Evolutionary conservation across 2,113 vertebrate genomes (phyloP).

Genomic region (Girardinichthys multiradiatus): DNA sequence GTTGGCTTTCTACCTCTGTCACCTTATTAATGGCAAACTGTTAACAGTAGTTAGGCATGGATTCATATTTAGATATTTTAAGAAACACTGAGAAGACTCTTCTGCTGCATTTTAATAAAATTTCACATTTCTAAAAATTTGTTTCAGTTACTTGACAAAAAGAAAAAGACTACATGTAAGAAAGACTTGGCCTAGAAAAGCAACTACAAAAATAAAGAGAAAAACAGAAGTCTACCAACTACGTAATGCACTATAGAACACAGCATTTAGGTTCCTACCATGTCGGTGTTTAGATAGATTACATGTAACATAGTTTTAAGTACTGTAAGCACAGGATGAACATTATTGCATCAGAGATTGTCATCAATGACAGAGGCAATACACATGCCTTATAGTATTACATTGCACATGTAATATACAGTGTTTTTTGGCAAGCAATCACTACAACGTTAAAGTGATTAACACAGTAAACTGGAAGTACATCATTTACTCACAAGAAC

Average conservation of each 20-base stretch:
- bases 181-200: constrained; percentile 57
- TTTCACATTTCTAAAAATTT: constrained; percentile 68
- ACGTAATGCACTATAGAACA: constrained; percentile 35
- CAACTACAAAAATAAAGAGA: constrained; percentile 51
- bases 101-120: constrained; percentile 66
- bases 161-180: constrained; percentile 37
- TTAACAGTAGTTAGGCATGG: not conserved
- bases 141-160: constrained; percentile 53
- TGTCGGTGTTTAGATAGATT: constrained; percentile 15
- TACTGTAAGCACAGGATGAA: constrained; percentile 53
- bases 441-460: constrained; percentile 45
- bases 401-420: constrained; percentile 55
- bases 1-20: not conserved
- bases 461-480: constrained; percentile 53
- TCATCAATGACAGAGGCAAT: constrained; percentile 45
- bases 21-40: not conserved
- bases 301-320: constrained; percentile 38
- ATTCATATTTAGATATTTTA: not conserved
- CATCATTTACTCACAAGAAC: constrained; percentile 46
- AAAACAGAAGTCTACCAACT: constrained; percentile 52
- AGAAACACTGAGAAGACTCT: not conserved
- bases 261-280: constrained; percentile 41
- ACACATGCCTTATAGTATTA: constrained; percentile 59
- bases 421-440: constrained; percentile 49
- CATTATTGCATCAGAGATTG: constrained; percentile 36